These are phyloP conservation scores for Dryobota labecula DNA, from an alignment of 2,888 invertebrate species.

Conservation along the genomic window DNA sequence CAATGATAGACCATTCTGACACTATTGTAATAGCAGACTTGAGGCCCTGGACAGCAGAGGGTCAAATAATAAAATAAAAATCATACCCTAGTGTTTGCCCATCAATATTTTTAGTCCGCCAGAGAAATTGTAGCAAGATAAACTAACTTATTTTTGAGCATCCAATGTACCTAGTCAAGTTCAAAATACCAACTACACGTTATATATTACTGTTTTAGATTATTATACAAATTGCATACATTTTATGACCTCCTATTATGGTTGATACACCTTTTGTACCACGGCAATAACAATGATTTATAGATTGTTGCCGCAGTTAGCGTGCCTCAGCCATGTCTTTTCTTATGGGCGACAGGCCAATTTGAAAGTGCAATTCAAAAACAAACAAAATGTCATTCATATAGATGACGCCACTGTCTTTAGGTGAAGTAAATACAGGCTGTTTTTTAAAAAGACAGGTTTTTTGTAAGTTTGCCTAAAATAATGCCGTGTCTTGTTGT, in stretches of 20 bases:
- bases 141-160: too few species aligned
- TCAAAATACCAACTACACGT: too few species aligned
- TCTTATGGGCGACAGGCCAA: constrained; percentile 68
- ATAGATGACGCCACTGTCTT: constrained; percentile 49
- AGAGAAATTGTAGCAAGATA: too few species aligned
- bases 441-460: constrained; percentile 18
- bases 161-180: too few species aligned
- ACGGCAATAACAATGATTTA: constrained; percentile 51
- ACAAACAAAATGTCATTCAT: constrained; percentile 39
- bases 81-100: too few species aligned
- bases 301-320: constrained; percentile 39
- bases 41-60: too few species aligned
- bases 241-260: constrained; percentile 26
- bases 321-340: constrained; percentile 40
- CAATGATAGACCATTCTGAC: too few species aligned
- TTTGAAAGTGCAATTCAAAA: constrained; percentile 67
- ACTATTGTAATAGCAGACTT: too few species aligned
- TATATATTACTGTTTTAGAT: constrained; percentile 3
- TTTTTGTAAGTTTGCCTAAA: neutral
- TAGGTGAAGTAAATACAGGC: constrained; percentile 27
- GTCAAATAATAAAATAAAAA: too few species aligned
- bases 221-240: constrained; percentile 24
- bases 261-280: neutral
- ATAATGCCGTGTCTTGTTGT: too few species aligned
- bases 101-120: too few species aligned